Percentiles rank a stretch among this genome's conserved stretches.
Conservation (phyloP, 2,113 vertebrate genomes). For the Corythoichthys intestinalis region DNA sequence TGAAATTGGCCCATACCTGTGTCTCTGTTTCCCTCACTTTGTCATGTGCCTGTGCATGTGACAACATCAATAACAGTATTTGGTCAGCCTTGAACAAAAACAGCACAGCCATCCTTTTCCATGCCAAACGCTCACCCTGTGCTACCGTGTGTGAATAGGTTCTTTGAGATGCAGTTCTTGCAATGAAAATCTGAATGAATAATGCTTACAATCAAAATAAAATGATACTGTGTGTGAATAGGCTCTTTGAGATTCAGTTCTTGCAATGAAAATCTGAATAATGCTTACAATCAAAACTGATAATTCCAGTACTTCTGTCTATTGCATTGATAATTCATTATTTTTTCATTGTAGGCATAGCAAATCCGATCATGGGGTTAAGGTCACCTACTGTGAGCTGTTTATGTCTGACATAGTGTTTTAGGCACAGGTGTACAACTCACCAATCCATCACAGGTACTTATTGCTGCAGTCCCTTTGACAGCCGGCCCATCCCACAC, state of each 20-base stretch:
- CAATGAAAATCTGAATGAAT: not conserved
- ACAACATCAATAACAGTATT: too few relatives aligned
- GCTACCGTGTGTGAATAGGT: not conserved
- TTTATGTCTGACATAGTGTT: not conserved
- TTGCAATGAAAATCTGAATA: too few relatives aligned
- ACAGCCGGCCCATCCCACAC: conserved; percentile 67
- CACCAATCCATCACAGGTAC: conserved; percentile 90
- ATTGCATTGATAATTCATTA: not conserved
- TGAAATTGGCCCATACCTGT: too few relatives aligned
- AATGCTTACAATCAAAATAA: too few relatives aligned
- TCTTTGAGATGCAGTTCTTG: not conserved
- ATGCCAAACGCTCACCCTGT: not conserved
- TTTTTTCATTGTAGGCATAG: not conserved
- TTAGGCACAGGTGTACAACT: conserved; percentile 50
- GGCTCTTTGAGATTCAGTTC: not conserved
- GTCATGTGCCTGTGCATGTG: too few relatives aligned
- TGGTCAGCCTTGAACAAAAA: too few relatives aligned
- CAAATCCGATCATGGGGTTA: not conserved
- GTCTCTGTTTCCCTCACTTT: too few relatives aligned
- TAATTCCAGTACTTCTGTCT: not conserved
- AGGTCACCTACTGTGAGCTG: not conserved
- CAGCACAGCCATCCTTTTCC: too few relatives aligned
- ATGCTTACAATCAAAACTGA: not conserved
- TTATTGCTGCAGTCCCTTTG: conserved; percentile 81
- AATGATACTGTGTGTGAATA: not conserved